A percentile compares a stretch with the other conserved stretches of the same genome.
Evolutionary conservation across 1,140 invertebrate genomes (phyloP).

Genomic region (Propsilocerus akamusi): DNA sequence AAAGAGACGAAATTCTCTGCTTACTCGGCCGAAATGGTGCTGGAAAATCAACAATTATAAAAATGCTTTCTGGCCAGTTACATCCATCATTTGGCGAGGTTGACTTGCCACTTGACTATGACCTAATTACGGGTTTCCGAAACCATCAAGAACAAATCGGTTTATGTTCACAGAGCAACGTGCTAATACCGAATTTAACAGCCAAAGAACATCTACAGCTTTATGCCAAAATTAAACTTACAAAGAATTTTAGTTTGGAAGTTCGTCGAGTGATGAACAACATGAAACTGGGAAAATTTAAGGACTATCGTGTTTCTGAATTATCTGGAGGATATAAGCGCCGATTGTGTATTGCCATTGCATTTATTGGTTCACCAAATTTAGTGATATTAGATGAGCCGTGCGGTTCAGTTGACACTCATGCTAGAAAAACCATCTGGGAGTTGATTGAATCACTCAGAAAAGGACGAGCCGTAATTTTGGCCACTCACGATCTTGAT

Average conservation of each 20-base stretch:
- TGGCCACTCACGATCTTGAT: slow-evolving; percentile 53
- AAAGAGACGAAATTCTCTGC: slow-evolving; percentile 41
- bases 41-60: slow-evolving; percentile 66
- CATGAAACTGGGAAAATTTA: slow-evolving; percentile 32
- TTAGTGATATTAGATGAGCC: slow-evolving; percentile 73
- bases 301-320: slow-evolving; percentile 29
- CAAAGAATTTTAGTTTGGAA: slow-evolving; percentile 6
- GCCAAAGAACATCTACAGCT: slow-evolving; percentile 61
- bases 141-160: slow-evolving; percentile 33
- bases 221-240: slow-evolving; percentile 37
- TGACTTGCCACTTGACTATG: slow-evolving; percentile 17
- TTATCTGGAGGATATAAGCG: slow-evolving; percentile 41
- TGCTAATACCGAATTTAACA: slow-evolving; percentile 58
- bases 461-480: slow-evolving; percentile 41
- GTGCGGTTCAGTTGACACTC: slow-evolving; percentile 61
- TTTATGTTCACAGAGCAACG: slow-evolving; percentile 71
- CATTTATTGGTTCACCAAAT: slow-evolving; percentile 49
- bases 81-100: slow-evolving; percentile 36
- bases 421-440: slow-evolving; percentile 54
- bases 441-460: slow-evolving; percentile 45
- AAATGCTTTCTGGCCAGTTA: slow-evolving; percentile 44
- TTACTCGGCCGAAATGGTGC: slow-evolving; percentile 75
- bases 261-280: slow-evolving; percentile 31
- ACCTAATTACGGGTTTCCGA: slow-evolving; percentile 8
- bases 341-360: slow-evolving; percentile 40